Conservation (phyloP, 2,113 vertebrate species). For the Amblyornis subalaris region DNA sequence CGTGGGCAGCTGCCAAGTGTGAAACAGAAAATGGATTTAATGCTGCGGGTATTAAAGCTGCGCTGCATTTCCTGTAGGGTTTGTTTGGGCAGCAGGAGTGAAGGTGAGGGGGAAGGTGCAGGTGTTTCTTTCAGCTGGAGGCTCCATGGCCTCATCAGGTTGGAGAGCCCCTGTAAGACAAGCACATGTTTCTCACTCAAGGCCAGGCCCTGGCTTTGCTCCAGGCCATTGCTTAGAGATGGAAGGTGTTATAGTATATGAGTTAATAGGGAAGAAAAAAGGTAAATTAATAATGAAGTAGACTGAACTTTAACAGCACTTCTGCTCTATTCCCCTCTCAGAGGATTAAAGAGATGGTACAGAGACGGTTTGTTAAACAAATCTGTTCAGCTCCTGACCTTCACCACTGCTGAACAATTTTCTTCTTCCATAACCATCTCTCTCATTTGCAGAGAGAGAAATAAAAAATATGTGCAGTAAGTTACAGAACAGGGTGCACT, state of each 20-base stretch:
- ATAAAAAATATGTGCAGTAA: background rate
- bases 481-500: background rate
- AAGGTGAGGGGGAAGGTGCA: background rate
- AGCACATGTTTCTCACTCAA: background rate
- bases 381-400: conserved; percentile 37
- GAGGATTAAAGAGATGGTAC: conserved; percentile 24
- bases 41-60: background rate
- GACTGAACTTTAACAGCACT: conserved; percentile 23
- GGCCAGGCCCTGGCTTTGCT: background rate
- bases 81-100: background rate
- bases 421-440: background rate
- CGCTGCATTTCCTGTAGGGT: background rate
- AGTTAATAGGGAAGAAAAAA: conserved; percentile 21
- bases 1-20: background rate
- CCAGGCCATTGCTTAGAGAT: background rate
- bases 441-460: conserved; percentile 8
- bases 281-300: conserved; percentile 39
- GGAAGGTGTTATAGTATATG: background rate
- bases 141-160: accelerated
- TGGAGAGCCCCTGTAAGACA: background rate
- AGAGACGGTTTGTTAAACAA: background rate
- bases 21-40: background rate
- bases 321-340: conserved; percentile 9
- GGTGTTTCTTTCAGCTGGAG: background rate
- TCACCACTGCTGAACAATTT: background rate